A percentile compares a stretch with the other conserved stretches of the same genome.
Conservation (phyloP, 2,113 vertebrate genomes). For the Nerophis lumbriciformis region DNA sequence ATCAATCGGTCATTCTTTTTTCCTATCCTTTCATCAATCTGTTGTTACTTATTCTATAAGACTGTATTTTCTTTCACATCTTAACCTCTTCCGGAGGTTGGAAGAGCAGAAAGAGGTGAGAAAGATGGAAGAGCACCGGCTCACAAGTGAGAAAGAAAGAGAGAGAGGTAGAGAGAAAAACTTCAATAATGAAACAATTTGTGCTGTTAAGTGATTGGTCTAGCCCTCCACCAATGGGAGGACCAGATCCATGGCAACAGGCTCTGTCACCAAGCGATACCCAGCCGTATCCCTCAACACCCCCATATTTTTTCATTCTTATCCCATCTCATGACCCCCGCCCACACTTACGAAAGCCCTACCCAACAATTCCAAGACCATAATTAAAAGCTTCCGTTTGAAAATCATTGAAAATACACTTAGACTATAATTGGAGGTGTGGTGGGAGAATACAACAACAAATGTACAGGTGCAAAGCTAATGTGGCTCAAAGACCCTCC, state of each 20-base stretch:
- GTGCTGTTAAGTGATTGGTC: slow-evolving; percentile 76
- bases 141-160: slow-evolving; percentile 57
- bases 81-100: too few relatives aligned
- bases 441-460: slow-evolving; percentile 31
- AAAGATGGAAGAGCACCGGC: slow-evolving; percentile 41
- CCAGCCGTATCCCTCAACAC: slow-evolving; percentile 68
- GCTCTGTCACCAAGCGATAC: slow-evolving; percentile 84
- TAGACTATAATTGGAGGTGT: neutral
- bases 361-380: slow-evolving; percentile 57
- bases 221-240: slow-evolving; percentile 76
- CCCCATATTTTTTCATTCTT: slow-evolving; percentile 63
- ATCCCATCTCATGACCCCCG: slow-evolving; percentile 46
- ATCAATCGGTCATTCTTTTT: too few relatives aligned
- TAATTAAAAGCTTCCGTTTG: neutral
- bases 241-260: slow-evolving; percentile 86
- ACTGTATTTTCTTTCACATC: too few relatives aligned
- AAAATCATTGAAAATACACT: slow-evolving; percentile 16
- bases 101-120: slow-evolving; percentile 11
- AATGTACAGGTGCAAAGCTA: slow-evolving; percentile 27
- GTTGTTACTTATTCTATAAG: too few relatives aligned
- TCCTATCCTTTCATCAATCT: too few relatives aligned
- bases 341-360: neutral
- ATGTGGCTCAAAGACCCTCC: slow-evolving; percentile 22
- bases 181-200: slow-evolving; percentile 79
- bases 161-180: slow-evolving; percentile 63